Evolutionary conservation across 2,888 invertebrate genomes (phyloP), one percentile per base, ranked within the genome.

Genomic region (Heliconius erato): DNA sequence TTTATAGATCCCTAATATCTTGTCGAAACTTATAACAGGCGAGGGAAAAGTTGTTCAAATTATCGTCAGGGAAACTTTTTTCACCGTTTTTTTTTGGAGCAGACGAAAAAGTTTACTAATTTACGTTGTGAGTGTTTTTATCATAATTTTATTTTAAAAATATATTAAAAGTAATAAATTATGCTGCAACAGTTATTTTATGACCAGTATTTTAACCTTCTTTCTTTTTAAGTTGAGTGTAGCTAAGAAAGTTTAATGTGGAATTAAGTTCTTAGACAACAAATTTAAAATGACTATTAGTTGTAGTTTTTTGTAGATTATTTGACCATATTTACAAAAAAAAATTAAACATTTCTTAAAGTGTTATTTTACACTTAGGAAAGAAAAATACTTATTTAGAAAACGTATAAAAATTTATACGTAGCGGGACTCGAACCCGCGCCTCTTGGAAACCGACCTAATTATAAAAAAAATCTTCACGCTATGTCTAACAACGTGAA

Each of bases 11-110:
- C 71, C n/a, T 72, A 72, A 72, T 72, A 72, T 26, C 71, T 44
- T 71, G 71, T 71, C 71, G n/a, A 44, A 71, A 71, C 71, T 72
- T 72, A 72, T 72, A 72, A 72, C 71, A 72, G 71, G 44, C 2
- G 71, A 44, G 44, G 67, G 67, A 67, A 72, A 44, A 72, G 71
- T 72, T 44, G 14, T 44, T 44, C 28, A 44, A 72, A 72, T 72
- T 72, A 72, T 72, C 71, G 71, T 72, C n/a, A 44, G n/a, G 5
- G 6, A 6, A 72, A 44, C 26, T 72, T 44, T 54, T 71, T 44
- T 69, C 68, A 44, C 6, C 71, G 44, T 44, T 44, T 71, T 71
- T 71, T 71, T 71, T 63, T 12, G 71, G 26, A 40, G 71, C 71
- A n/a, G 16, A 71, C 71, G 71, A 16, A 71, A 44, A 71, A 71